Evolutionary conservation across 2,888 invertebrate species (phyloP).

Genomic region (Gari tellinella): DNA sequence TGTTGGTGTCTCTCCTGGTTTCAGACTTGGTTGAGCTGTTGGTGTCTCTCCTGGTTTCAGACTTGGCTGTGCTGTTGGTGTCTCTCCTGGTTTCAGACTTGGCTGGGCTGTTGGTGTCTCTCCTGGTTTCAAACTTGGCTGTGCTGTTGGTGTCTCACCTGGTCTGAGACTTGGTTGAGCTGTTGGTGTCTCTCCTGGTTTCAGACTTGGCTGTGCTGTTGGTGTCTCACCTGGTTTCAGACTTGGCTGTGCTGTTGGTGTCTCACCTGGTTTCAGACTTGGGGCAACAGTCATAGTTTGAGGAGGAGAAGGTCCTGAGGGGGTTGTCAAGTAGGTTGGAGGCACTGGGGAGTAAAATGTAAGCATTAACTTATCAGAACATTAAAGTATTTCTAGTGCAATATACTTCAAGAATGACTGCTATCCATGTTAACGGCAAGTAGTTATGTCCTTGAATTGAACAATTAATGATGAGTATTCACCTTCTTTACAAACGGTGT

Average conservation of each 20-base stretch:
- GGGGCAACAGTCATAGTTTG: neutral
- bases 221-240: neutral
- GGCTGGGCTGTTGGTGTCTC: constrained; percentile 25
- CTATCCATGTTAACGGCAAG: no score
- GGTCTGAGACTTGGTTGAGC: constrained; percentile 14
- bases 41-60: constrained; percentile 23
- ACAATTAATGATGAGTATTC: no score
- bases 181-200: constrained; percentile 32
- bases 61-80: constrained; percentile 19
- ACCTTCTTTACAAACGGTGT: no score
- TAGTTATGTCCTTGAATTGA: no score
- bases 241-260: constrained; percentile 31
- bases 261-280: constrained; percentile 29
- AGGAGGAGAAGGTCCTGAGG: no score
- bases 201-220: no score
- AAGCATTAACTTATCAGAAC: no score
- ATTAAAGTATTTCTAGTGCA: no score
- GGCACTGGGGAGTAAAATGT: no score
- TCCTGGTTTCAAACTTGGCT: constrained; percentile 15
- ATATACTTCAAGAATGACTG: no score
- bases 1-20: constrained; percentile 36
- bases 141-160: constrained; percentile 16
- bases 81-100: constrained; percentile 14
- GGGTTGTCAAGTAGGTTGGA: no score
- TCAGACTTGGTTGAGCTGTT: constrained; percentile 31